Base-by-base conservation (phyloP, 2,113 vertebrate species). In the Romanogobio albipinnatus region DNA sequence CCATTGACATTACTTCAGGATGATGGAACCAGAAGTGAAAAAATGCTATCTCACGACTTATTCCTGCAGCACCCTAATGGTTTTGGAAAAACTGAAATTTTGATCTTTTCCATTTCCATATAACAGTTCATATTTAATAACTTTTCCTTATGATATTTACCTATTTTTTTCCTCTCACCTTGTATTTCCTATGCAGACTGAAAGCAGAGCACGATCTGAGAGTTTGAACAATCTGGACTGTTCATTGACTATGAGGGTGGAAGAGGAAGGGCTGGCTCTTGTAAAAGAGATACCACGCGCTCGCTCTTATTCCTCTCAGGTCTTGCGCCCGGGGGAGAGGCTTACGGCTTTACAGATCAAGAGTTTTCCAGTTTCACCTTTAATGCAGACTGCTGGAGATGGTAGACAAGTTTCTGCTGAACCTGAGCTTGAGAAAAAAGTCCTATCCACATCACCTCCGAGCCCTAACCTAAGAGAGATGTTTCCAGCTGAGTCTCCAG, bases 221-320 rank as follows among this genome's bases (percentile, higher is more conserved):
- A 94, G 91, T 43, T 87, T 94, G 43, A 95, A 93, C 64, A 95
- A 95, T 84, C 87, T 95, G 81, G 92, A 93, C 15, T 91, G 78
- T 29, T 92, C 93, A 10, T 90, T 92, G 36, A 93, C 94, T 76
- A 94, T 94, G 83, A 93, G 91, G 29, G 94, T 95, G 22, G 87
- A 90, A 3, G 87, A 93, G 4, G 81, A 82, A 59, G 90, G 81
- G 62, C 87, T 87, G 56, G 87, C 85, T 9, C 19, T 84, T 43
- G 59, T 58, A 49, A 85, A 89, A 56, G 88, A 90, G 81, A 56
- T 83, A 11, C 58, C 76, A 15, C 87, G 89, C 51, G 88, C 91
- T 80, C 83, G 39, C 29, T 91, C 92, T 53, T 85, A 87, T 71
- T 81, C 84, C 43, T 89, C 58, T 11, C 89, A 88, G 86, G 84